Percentiles rank a stretch among this genome's conserved stretches.
Conservation (phyloP, 2,888 invertebrate species). For the Chirona hameri region DNA sequence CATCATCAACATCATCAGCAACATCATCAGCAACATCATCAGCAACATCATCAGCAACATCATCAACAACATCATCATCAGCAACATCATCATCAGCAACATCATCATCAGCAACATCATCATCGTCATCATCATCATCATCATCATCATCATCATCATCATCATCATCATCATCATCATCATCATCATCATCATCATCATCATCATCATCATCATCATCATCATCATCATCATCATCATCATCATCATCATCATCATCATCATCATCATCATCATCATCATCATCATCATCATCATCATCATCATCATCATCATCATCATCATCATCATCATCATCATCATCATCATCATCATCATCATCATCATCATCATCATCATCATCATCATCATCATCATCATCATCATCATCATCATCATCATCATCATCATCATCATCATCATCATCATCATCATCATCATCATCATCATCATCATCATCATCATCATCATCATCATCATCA, state of each 20-base stretch:
- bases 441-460: constrained; percentile 10
- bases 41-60: too few relatives aligned
- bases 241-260: constrained; percentile 22
- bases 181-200: constrained; percentile 22
- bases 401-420: constrained; percentile 22
- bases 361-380: constrained; percentile 22
- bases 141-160: constrained; percentile 9
- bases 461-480: constrained; percentile 22
- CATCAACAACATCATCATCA: too few relatives aligned
- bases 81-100: too few relatives aligned
- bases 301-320: constrained; percentile 22
- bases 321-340: constrained; percentile 22
- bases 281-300: constrained; percentile 22
- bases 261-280: constrained; percentile 22
- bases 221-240: constrained; percentile 22
- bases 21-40: too few relatives aligned
- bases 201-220: constrained; percentile 22
- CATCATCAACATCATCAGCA: too few relatives aligned
- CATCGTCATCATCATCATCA: constrained; percentile 22
- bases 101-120: too few relatives aligned
- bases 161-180: constrained; percentile 22
- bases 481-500: constrained; percentile 22
- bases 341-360: constrained; percentile 22
- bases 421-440: constrained; percentile 10
- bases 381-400: constrained; percentile 22